Conservation (phyloP, 2,797 vertebrate species). For the Sebastolobus altivelis region DNA sequence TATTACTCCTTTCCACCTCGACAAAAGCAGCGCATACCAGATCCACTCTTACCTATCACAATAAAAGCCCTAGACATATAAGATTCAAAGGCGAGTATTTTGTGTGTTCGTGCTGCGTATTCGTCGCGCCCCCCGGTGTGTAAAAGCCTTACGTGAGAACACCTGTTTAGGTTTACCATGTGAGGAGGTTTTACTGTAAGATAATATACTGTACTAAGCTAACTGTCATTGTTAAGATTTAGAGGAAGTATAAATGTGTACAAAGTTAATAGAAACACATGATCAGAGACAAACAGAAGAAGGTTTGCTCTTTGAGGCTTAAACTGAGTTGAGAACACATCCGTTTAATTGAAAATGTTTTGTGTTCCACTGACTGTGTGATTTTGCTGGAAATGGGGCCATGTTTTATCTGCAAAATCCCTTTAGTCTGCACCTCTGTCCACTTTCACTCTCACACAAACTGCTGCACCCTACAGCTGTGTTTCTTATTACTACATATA, state of each 20-base stretch:
- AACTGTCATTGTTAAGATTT: too few relatives aligned
- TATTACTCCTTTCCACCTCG: too few relatives aligned
- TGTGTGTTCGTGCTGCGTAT: too few relatives aligned
- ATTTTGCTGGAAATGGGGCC: neutral
- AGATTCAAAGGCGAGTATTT: too few relatives aligned
- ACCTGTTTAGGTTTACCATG: neutral
- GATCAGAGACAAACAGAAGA: neutral
- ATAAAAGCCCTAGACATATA: neutral
- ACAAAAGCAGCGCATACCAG: too few relatives aligned
- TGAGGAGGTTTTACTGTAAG: neutral
- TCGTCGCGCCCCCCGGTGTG: rapidly evolving
- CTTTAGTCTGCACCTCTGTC: neutral
- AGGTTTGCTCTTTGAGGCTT: neutral
- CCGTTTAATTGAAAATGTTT: neutral
- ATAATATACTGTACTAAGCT: neutral
- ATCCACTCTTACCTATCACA: too few relatives aligned
- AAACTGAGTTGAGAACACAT: neutral
- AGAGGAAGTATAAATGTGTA: neutral
- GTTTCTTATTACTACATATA: neutral
- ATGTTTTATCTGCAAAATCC: neutral
- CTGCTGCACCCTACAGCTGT: neutral
- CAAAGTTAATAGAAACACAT: neutral
- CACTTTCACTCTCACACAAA: neutral
- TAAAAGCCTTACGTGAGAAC: rapidly evolving
- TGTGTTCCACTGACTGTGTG: neutral